Evolutionary conservation across 2,797 vertebrate genomes (phyloP).

Genomic region (Spinus pinus): DNA sequence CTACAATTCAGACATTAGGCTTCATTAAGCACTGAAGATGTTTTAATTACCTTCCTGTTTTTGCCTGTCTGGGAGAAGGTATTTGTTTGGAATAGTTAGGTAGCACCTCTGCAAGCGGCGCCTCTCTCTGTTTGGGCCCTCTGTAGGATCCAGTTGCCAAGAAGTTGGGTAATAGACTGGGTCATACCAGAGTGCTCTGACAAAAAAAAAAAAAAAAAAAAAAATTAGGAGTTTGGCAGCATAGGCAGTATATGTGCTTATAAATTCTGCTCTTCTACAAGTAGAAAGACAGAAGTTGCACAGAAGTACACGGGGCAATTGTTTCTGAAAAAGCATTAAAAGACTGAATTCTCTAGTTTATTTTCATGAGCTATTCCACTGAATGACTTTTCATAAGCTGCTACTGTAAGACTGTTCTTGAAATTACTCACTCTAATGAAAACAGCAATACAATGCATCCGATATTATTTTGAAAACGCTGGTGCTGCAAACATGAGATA

Average conservation of each 20-base stretch:
- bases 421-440: background rate
- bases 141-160: constrained; percentile 97
- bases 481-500: background rate
- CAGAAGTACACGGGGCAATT: background rate
- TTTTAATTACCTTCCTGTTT: constrained; percentile 85
- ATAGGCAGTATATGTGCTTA: background rate
- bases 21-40: background rate
- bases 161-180: constrained; percentile 91
- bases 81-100: constrained; percentile 98
- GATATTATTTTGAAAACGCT: background rate
- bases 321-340: background rate
- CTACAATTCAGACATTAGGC: background rate
- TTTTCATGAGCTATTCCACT: background rate
- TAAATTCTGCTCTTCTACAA: background rate
- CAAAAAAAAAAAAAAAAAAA: background rate
- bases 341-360: background rate
- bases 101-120: constrained; percentile 94
- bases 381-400: background rate
- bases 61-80: constrained; percentile 91
- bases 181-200: constrained; percentile 94
- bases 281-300: background rate
- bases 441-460: background rate
- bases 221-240: background rate
- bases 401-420: background rate
- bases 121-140: constrained; percentile 94